phyloP scores from a whole-genome alignment of 1,140 invertebrate genomes.

The Drosophila insularis region DNA sequence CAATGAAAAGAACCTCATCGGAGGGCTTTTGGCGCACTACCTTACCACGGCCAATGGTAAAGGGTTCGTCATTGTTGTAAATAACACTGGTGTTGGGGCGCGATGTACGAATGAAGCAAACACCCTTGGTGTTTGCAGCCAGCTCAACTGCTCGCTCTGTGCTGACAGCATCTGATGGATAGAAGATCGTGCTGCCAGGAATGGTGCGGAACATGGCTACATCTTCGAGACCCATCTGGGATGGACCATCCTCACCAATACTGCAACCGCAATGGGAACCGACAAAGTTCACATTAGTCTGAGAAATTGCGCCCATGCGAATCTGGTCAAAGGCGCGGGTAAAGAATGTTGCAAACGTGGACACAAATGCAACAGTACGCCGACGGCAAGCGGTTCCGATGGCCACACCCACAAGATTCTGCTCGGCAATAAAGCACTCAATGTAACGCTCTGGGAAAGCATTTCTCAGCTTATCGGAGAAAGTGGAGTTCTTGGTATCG shows the following conservation, averaged over 20 bases:
- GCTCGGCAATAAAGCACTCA: slow-evolving; percentile 99
- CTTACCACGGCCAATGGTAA: slow-evolving; percentile 91
- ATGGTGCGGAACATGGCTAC: slow-evolving; percentile 97
- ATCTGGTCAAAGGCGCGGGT: slow-evolving; percentile 98
- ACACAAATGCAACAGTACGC: slow-evolving; percentile 95
- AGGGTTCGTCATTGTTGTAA: slow-evolving; percentile 93
- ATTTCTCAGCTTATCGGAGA: slow-evolving; percentile 94
- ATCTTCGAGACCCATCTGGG: slow-evolving; percentile 99
- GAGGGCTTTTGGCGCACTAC: slow-evolving; percentile 88
- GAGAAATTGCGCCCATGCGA: slow-evolving; percentile 99
- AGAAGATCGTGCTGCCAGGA: slow-evolving; percentile 97
- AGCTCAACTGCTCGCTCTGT: slow-evolving; percentile 96
- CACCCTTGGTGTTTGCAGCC: slow-evolving; percentile 97
- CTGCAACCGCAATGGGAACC: slow-evolving; percentile 98
- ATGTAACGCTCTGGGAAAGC: slow-evolving; percentile 92
- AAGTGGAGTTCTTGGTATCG: slow-evolving; percentile 99
- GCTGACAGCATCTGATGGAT: slow-evolving; percentile 97
- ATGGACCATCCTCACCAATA: slow-evolving; percentile 98
- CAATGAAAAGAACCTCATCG: slow-evolving; percentile 94
- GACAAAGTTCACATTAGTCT: slow-evolving; percentile 98
- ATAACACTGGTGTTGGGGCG: slow-evolving; percentile 94
- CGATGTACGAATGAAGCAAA: slow-evolving; percentile 98
- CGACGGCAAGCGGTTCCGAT: slow-evolving; percentile 95
- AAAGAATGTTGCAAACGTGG: slow-evolving; percentile 99
- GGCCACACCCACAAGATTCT: slow-evolving; percentile 98